Percentiles rank a stretch among this genome's conserved stretches.
These are phyloP conservation scores for Cryptocheilus praepositus DNA, from an alignment of 2,888 invertebrate genomes.

Conservation along the genomic window DNA sequence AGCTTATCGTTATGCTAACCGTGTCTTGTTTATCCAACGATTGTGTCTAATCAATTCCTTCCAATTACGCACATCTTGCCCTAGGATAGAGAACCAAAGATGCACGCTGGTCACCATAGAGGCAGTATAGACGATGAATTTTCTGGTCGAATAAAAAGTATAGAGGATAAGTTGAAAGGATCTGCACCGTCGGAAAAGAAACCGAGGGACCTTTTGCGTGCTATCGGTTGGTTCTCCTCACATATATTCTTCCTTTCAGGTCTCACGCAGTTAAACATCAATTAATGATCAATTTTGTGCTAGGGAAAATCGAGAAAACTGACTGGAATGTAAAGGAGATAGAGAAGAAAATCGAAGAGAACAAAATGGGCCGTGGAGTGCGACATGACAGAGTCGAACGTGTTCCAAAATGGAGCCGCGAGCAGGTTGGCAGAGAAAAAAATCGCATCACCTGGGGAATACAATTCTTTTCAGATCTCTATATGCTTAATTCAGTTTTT, in stretches of 20 bases:
- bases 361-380: conserved; percentile 81
- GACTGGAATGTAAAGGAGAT: conserved; percentile 96
- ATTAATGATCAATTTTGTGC: conserved; percentile 1
- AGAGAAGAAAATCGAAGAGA: conserved; percentile 90
- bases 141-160: conserved; percentile 81
- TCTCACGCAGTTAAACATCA: not conserved
- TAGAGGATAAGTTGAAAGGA: conserved; percentile 87
- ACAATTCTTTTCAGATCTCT: conserved; percentile 62
- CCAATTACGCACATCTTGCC: conserved; percentile 34
- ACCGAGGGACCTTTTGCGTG: conserved; percentile 89
- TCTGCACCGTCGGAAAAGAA: conserved; percentile 81
- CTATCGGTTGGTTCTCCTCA: conserved; percentile 79
- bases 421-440: conserved; percentile 78
- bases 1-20: conserved; percentile 4
- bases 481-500: conserved; percentile 77
- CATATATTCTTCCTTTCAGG: not conserved
- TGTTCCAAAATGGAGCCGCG: conserved; percentile 94
- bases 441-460: conserved; percentile 17
- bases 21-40: not conserved
- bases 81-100: conserved; percentile 75
- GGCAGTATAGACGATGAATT: conserved; percentile 78
- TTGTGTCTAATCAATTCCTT: conserved; percentile 7
- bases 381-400: conserved; percentile 79
- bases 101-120: conserved; percentile 70
- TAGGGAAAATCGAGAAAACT: conserved; percentile 88